Evolutionary conservation across 2,113 vertebrate genomes (phyloP), one percentile per base, ranked within the genome.

Genomic region (Ranitomeya variabilis): DNA sequence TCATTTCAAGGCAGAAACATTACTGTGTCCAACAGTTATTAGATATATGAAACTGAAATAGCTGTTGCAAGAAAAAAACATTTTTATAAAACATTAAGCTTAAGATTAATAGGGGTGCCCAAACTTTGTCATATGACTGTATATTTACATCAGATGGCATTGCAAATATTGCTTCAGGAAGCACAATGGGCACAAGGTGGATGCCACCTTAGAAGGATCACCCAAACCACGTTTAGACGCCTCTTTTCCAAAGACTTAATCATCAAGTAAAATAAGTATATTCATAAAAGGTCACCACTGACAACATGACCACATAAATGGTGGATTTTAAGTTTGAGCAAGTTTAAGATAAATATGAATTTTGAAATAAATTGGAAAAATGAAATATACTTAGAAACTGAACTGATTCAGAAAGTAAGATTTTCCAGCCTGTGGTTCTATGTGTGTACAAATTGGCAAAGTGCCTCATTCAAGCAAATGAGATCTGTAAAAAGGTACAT

Each of bases 391-490:
- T 85, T 88, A 83, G 87, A 83, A 88, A 83, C 80, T 76, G 74
- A 84, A 83, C 83, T 89, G 81, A 89, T 89, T 89, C 82, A 85
- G 74, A 85, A 89, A 79, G 87, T 89, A 89, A 89, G 62, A 85
- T 89, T 89, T 89, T 89, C 87, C 87, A 89, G 82, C 87, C 82
- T 89, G 87, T 79, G 87, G 87, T 89, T 89, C 81, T 85, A 89
- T 19, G 74, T 89, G 87, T 88, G 87, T 89, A 89, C 87, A 79
- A 85, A 79, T 89, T 89, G 87, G 87, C 87, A 89, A 89, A 69
- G 37, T 89, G 87, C 87, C 87, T 89, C 87, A 89, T 85, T 89
- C 73, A 89, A 85, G 73, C 87, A 89, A 85, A 83, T 89, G 87
- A 89, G 83, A 85, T 84, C 82, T 89, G 87, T 89, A 85, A 85